phyloP scores from a whole-genome alignment of 1,140 invertebrate genomes.

The Helicorthomorpha holstii region DNA sequence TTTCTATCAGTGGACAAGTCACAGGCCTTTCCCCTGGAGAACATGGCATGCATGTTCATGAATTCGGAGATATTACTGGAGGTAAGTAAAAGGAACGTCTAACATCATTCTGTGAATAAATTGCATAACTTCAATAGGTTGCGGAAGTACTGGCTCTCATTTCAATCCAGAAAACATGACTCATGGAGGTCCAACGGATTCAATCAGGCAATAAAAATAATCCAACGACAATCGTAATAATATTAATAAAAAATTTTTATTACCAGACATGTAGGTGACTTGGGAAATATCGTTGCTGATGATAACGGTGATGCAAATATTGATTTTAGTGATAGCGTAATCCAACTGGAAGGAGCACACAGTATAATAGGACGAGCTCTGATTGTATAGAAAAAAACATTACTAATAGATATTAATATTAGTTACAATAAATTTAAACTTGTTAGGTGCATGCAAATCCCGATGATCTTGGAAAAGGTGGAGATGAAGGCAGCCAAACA shows the following conservation, averaged over 20 bases:
- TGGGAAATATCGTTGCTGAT: conserved; percentile 70
- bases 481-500: conserved; percentile 82
- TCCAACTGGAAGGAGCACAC: conserved; percentile 53
- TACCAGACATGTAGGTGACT: conserved; percentile 63
- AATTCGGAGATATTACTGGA: conserved; percentile 92
- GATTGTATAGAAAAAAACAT: no score
- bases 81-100: no score
- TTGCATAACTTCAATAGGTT: no score
- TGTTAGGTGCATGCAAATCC: conserved; percentile 64
- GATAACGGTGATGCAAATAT: conserved; percentile 54
- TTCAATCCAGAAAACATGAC: conserved; percentile 59
- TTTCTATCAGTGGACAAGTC: conserved; percentile 47
- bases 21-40: conserved; percentile 44
- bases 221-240: no score
- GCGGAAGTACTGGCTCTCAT: conserved; percentile 85
- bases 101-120: no score
- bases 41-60: conserved; percentile 93
- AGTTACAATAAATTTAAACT: no score
- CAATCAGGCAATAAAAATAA: no score
- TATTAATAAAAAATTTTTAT: no score
- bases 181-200: conserved; percentile 25
- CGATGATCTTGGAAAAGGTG: conserved; percentile 87
- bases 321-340: conserved; percentile 49
- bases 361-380: conserved; percentile 76
- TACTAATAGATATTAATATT: no score